Conservation (phyloP, 2,888 invertebrate genomes). For the Conus canariensis region DNA sequence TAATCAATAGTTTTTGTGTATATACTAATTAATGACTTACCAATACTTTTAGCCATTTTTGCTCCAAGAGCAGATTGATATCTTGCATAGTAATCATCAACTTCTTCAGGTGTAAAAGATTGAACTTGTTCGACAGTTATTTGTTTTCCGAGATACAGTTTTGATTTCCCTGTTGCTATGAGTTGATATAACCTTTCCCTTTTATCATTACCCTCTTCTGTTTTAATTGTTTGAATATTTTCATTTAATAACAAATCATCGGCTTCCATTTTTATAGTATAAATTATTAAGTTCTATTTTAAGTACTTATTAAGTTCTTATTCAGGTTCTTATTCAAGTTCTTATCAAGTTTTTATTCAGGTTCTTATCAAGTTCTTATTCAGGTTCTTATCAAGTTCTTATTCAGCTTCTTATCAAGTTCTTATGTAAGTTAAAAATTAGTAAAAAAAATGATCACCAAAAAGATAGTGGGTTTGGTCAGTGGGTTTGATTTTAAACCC, state of each 20-base stretch:
- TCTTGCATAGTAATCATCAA: slow-evolving; percentile 18
- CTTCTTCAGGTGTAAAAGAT: slow-evolving; percentile 18
- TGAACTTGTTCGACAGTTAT: slow-evolving; percentile 14
- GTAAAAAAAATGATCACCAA: too few species aligned
- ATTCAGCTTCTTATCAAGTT: not conserved
- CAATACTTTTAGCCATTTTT: slow-evolving; percentile 13
- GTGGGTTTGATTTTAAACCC: too few species aligned
- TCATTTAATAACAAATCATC: not conserved
- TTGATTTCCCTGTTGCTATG: not conserved
- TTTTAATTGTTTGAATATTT: slow-evolving; percentile 14
- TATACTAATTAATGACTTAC: not conserved
- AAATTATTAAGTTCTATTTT: too few species aligned
- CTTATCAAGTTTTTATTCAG: not conserved
- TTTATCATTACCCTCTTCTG: slow-evolving; percentile 2
- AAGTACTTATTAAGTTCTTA: too few species aligned
- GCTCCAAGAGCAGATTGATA: slow-evolving; percentile 18
- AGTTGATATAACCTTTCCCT: slow-evolving; percentile 14
- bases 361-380: not conserved
- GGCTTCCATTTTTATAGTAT: not conserved
- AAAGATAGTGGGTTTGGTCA: too few species aligned
- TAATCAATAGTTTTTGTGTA: slow-evolving; percentile 7
- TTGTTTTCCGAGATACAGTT: not conserved
- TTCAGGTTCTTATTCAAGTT: too few species aligned
- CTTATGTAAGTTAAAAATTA: not conserved
- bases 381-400: not conserved